Evolutionary conservation across 1,140 invertebrate species (phyloP), one percentile per base, ranked within the genome.

Genomic region (Lasaia peninsularis): DNA sequence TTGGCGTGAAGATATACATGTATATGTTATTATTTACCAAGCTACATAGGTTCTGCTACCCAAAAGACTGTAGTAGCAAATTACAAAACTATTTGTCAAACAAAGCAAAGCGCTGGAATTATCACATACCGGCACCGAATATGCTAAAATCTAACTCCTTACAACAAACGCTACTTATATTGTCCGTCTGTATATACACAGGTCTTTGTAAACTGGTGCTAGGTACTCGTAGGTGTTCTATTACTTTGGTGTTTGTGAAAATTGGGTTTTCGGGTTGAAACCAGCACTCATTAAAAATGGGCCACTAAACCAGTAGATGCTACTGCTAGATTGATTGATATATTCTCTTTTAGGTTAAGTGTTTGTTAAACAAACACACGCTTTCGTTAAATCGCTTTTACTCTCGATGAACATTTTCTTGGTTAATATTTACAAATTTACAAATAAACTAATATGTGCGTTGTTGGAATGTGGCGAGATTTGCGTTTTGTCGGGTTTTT

Each of bases 231-330:
- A 16, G 9, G 37, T 40, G 24, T 28, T 28, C 37, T 40, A 40
- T 40, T 40, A 40, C 14, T 16, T 40, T 16, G 14, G 16, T 14
- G 14, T 35, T 54, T 54, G 52, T 33, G 14, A 50, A 71, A 73
- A 71, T 71, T 65, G 31, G 73, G 73, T 75, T 75, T 75, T 59
- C 67, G 58, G 73, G 71, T 67, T 73, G 69, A 75, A 71, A 75
- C 62, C 35, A 12, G 35, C 16, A 40, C 35, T 40, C 35, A 14
- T 40, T 40, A 40, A 40, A 40, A 40, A 16, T 40, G 35, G 35
- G 35, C 35, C 35, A 40, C 35, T 40, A 40, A 40, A 40, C 1
- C 37, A 18, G 37, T 40, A 14, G 16, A 40, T 40, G 37, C 16
- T 18, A 40, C 37, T 40, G 37, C 16, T 40, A 9, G 16, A 9